phyloP scores from a whole-genome alignment of 2,113 vertebrate genomes.

The Silurus meridionalis region DNA sequence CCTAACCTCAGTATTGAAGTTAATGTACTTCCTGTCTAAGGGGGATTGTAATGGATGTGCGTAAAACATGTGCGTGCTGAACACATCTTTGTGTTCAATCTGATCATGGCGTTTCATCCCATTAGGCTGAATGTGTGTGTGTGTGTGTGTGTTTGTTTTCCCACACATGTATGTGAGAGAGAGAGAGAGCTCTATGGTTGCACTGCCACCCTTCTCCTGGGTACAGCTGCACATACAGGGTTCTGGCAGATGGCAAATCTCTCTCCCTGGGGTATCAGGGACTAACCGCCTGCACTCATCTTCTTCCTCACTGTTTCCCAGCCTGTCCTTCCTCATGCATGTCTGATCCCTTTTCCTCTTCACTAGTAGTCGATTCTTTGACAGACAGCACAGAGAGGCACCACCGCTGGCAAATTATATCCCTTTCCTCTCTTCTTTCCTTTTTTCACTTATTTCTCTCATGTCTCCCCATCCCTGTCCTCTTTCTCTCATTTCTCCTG shows the following conservation, averaged over 20 bases:
- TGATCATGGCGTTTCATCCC: conserved; percentile 44
- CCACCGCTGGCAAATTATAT: conserved; percentile 41
- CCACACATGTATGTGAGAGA: too few species aligned
- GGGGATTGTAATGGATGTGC: conserved; percentile 38
- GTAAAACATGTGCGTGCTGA: conserved; percentile 32
- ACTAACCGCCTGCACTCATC: conserved; percentile 47
- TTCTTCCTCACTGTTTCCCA: conserved; percentile 35
- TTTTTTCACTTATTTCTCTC: background rate
- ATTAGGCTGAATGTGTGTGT: conserved; percentile 10
- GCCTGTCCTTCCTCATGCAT: conserved; percentile 40
- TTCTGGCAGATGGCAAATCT: conserved; percentile 75
- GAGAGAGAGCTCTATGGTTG: background rate
- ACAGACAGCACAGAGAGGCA: conserved; percentile 42
- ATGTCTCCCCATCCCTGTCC: background rate
- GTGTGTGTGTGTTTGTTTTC: background rate
- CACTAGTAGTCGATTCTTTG: conserved; percentile 36
- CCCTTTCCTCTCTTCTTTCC: background rate
- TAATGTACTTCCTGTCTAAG: conserved; percentile 38
- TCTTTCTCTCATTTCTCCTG: background rate
- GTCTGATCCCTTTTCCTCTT: conserved; percentile 40
- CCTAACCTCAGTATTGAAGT: conserved; percentile 36
- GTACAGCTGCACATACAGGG: conserved; percentile 59
- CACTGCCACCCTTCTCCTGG: conserved; percentile 49
- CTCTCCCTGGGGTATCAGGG: conserved; percentile 66
- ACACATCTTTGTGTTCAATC: conserved; percentile 40